phyloP scores from a whole-genome alignment of 2,888 invertebrate genomes.

The Peribatodes rhomboidaria region DNA sequence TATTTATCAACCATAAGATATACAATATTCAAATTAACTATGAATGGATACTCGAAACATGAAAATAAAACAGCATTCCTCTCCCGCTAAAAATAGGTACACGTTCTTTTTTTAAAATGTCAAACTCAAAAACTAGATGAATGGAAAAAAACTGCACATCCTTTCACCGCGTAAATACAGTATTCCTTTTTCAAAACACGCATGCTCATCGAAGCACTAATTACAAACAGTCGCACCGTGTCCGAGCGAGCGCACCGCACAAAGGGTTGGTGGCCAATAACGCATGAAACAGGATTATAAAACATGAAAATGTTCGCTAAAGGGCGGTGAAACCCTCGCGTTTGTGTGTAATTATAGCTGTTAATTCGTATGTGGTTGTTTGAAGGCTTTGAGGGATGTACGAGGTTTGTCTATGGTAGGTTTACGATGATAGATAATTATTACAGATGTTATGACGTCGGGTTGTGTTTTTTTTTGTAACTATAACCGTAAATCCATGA shows the following conservation, averaged over 20 bases:
- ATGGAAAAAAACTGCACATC: not conserved
- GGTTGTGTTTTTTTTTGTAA: too few relatives aligned
- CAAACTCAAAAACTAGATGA: not conserved
- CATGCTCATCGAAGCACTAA: conserved; percentile 8
- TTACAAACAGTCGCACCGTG: conserved; percentile 55
- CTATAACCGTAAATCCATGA: too few relatives aligned
- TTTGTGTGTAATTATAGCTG: conserved; percentile 80
- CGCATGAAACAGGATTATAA: conserved; percentile 85
- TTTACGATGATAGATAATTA: not conserved
- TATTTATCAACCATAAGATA: too few relatives aligned
- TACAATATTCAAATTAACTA: too few relatives aligned
- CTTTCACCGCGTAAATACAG: not conserved
- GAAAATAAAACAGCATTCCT: not conserved
- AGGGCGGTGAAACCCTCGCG: conserved; percentile 68
- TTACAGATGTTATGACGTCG: too few relatives aligned
- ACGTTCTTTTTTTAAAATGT: not conserved
- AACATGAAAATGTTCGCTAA: conserved; percentile 81
- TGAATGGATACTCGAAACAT: not conserved
- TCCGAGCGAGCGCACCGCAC: conserved; percentile 59
- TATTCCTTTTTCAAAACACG: conserved; percentile 6
- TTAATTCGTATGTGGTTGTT: conserved; percentile 67
- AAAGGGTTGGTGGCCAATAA: conserved; percentile 80
- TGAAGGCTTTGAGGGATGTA: conserved; percentile 19
- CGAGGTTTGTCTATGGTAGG: conserved; percentile 13
- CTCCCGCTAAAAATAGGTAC: not conserved